Conservation (phyloP, 2,888 invertebrate species). For the Trissolcus japonicus region DNA sequence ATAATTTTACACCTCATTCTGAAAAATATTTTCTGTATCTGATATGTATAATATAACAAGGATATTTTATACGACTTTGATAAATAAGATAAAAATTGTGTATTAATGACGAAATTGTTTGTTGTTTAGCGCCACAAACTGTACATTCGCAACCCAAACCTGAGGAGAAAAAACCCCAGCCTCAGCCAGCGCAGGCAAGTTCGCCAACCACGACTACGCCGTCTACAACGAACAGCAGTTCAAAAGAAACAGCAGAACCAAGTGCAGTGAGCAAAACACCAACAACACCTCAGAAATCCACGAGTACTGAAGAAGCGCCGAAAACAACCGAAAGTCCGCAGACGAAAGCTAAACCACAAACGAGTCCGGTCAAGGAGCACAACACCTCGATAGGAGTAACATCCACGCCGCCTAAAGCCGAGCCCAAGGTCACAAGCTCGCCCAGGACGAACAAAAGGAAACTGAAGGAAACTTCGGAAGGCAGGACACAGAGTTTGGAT, state of each 20-base stretch:
- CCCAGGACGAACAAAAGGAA: conserved; percentile 69
- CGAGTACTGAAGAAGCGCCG: too few species aligned
- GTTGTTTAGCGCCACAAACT: conserved; percentile 54
- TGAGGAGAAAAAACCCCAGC: conserved; percentile 69
- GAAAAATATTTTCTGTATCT: background rate
- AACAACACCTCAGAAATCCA: conserved; percentile 40
- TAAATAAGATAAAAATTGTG: background rate
- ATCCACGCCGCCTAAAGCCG: conserved; percentile 55
- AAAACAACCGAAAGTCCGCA: conserved; percentile 43
- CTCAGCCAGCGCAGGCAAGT: conserved; percentile 31
- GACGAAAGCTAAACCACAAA: conserved; percentile 10
- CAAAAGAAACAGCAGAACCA: conserved; percentile 63
- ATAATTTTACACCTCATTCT: background rate
- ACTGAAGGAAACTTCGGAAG: conserved; percentile 71
- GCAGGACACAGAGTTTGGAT: conserved; percentile 64
- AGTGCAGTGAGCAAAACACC: conserved; percentile 29
- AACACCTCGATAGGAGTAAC: conserved; percentile 29
- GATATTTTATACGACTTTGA: too few species aligned
- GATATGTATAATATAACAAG: too few species aligned
- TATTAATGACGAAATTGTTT: conserved; percentile 14
- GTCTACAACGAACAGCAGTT: conserved; percentile 62
- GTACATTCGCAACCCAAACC: conserved; percentile 64
- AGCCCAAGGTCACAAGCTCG: conserved; percentile 60
- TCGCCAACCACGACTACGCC: background rate
- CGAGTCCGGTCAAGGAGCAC: conserved; percentile 48